Percentiles rank a stretch among this genome's conserved stretches.
These are phyloP conservation scores for Clupea harengus DNA, from an alignment of 2,113 vertebrate species.

Conservation along the genomic window DNA sequence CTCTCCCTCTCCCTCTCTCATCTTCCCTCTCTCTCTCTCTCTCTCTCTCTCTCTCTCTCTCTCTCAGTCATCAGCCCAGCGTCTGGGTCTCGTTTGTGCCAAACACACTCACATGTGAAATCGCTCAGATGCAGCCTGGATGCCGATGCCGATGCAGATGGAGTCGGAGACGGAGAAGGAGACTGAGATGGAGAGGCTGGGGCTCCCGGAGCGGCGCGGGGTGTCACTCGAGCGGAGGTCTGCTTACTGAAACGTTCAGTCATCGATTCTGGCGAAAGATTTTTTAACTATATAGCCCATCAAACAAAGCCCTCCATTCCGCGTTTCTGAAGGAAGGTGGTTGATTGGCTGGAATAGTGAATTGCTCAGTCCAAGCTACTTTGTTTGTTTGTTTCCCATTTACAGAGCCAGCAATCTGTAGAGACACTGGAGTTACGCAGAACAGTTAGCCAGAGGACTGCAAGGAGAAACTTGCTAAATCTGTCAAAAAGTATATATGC, in stretches of 20 bases:
- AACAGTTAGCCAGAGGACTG: too few relatives aligned
- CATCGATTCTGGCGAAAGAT: too few relatives aligned
- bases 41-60: slow-evolving; percentile 1
- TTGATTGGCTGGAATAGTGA: too few relatives aligned
- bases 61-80: background rate
- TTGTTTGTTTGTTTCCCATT: too few relatives aligned
- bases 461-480: background rate
- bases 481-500: too few relatives aligned
- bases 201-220: background rate
- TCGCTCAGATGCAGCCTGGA: slow-evolving; percentile 8
- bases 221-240: background rate
- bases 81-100: background rate
- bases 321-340: too few relatives aligned
- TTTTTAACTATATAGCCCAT: too few relatives aligned
- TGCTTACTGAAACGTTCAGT: too few relatives aligned
- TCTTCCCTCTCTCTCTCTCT: background rate
- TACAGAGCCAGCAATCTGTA: too few relatives aligned
- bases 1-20: slow-evolving; percentile 3
- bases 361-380: too few relatives aligned
- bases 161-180: background rate
- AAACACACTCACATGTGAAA: slow-evolving; percentile 14
- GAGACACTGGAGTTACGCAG: too few relatives aligned
- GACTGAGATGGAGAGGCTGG: background rate
- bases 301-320: too few relatives aligned
- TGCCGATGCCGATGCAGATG: background rate